Evolutionary conservation across 2,113 vertebrate genomes (phyloP), one percentile per base, ranked within the genome.

Genomic region (Crotophaga sulcirostris): DNA sequence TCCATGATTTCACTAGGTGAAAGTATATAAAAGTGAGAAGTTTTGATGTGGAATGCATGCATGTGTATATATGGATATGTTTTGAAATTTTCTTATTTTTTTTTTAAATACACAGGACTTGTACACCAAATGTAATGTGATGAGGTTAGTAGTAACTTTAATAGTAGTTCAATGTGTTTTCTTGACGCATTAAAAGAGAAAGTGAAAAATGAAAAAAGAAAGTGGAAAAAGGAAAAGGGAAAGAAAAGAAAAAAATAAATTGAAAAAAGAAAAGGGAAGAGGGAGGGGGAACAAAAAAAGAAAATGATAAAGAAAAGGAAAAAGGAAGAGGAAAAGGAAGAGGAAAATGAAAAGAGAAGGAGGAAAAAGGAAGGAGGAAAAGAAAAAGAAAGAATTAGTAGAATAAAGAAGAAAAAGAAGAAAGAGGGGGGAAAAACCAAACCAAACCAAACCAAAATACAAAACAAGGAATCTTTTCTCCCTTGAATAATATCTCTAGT

Each of bases 391-490:
- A 42, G 7, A 26, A 33, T 51, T 2, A n/a, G 13, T 2, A 26
- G 2, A 31, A 33, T 14, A 13, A 44, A 19, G n/a, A 36, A n/a
- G 10, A 5, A 17, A n/a, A 3, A 15, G 34, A 0, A 16, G 18
- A 14, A 51, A n/a, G 0, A 29, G 8, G 13, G 28, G 40, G 40
- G 40, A 42, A 42, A 42, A 42, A n/a, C n/a, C 40, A 42, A 42
- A 42, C 13, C 13, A 58, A 85, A 34, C n/a, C n/a, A n/a, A n/a
- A n/a, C n/a, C n/a, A n/a, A n/a, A n/a, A n/a, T n/a, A n/a, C n/a
- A n/a, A n/a, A n/a, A n/a, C n/a, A 1, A 6, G 3, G 3, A 90
- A 13, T 16, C 1, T 0, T 66, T 78, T 58, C 10, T 84, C 4
- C 9, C 5, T 82, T 62, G 9, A 44, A 4, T 58, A 25, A 66